Percentiles rank a stretch among this genome's conserved stretches.
phyloP scores from a whole-genome alignment of 2,113 vertebrate species.

The Urocolius indicus region DNA sequence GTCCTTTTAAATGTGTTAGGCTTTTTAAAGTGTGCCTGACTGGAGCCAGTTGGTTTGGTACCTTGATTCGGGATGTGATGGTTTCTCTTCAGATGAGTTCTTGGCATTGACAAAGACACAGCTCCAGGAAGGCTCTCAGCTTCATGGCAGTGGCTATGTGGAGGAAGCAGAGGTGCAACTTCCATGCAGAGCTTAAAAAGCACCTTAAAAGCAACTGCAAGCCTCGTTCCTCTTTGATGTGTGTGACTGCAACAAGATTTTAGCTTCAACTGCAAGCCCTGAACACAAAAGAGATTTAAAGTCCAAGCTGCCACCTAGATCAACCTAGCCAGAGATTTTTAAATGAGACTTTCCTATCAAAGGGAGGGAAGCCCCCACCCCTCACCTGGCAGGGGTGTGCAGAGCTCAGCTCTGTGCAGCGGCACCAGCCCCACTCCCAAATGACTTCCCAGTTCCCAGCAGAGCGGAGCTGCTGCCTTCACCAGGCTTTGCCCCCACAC shows the following conservation, averaged over 20 bases:
- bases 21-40: background rate
- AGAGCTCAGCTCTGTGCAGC: background rate
- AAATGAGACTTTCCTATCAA: background rate
- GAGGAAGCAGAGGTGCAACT: background rate
- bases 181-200: background rate
- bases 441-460: background rate
- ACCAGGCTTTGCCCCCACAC: background rate
- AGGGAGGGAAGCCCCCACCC: background rate
- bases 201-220: background rate
- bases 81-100: background rate
- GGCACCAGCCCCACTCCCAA: background rate
- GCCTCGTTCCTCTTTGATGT: background rate
- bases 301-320: background rate
- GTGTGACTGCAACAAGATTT: background rate
- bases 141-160: background rate
- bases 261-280: background rate
- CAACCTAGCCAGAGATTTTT: background rate
- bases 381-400: background rate
- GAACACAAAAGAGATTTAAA: background rate
- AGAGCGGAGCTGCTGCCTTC: background rate
- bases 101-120: background rate
- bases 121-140: background rate
- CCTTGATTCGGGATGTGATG: background rate
- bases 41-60: background rate
- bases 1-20: background rate